Evolutionary conservation across 2,113 vertebrate species (phyloP).

Genomic region (Myocastor coypus): DNA sequence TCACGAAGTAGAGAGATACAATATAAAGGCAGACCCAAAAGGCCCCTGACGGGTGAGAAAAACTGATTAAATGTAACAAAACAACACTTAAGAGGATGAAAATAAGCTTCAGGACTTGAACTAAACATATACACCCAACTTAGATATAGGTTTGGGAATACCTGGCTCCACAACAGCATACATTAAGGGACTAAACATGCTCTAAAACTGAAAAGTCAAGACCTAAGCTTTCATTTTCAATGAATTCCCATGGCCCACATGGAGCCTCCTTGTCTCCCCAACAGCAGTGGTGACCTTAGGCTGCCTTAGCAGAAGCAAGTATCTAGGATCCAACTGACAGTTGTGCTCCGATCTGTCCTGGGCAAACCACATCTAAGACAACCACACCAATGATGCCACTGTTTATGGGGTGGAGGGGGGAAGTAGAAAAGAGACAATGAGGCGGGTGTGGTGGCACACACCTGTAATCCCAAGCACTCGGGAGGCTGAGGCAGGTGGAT

Average conservation of each 20-base stretch:
- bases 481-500: too few species aligned
- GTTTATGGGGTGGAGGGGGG: background rate
- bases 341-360: background rate
- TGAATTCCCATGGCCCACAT: background rate
- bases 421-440: too few species aligned
- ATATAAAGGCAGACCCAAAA: background rate
- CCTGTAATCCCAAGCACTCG: too few species aligned
- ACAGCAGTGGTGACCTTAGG: background rate
- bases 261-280: background rate
- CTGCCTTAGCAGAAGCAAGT: background rate
- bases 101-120: conserved; percentile 22
- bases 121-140: background rate
- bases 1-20: background rate
- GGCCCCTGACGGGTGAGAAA: background rate
- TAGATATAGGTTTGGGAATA: conserved; percentile 18
- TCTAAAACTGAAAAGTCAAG: background rate
- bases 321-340: background rate
- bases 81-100: conserved; percentile 34
- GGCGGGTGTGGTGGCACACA: too few species aligned
- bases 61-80: conserved; percentile 14
- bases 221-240: background rate
- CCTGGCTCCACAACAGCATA: background rate
- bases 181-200: background rate
- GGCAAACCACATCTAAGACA: background rate
- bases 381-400: too few species aligned